phyloP scores from a whole-genome alignment of 1,140 invertebrate genomes.

The Platyura marginata region DNA sequence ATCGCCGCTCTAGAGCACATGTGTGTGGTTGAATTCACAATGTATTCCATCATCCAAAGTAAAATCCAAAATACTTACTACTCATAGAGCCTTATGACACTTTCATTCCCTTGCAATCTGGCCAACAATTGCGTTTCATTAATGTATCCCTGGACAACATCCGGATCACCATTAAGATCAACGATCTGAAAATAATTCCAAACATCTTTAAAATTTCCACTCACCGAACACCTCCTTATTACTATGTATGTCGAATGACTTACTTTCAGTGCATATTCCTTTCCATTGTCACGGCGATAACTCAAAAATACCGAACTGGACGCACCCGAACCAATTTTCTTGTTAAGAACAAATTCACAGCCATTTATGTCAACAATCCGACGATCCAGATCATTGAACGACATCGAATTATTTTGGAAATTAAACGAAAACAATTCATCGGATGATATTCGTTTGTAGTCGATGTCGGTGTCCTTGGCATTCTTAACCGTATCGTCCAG shows the following conservation, averaged over 20 bases:
- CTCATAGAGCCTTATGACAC: constrained; percentile 72
- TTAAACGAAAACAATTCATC: too few species aligned
- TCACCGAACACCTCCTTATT: neutral
- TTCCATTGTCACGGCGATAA: constrained; percentile 9
- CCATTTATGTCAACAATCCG: constrained; percentile 13
- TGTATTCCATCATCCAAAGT: too few species aligned
- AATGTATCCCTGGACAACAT: constrained; percentile 56
- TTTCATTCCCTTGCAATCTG: constrained; percentile 60
- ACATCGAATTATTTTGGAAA: neutral
- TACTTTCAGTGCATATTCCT: constrained; percentile 18
- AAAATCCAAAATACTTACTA: constrained; percentile 82
- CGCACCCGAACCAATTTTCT: constrained; percentile 19
- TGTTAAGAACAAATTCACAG: constrained; percentile 14
- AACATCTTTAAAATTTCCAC: neutral
- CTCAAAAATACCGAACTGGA: constrained; percentile 21
- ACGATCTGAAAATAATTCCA: constrained; percentile 24
- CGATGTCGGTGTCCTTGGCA: constrained; percentile 5
- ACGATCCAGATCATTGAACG: constrained; percentile 6
- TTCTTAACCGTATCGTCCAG: constrained; percentile 17
- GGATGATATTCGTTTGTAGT: neutral
- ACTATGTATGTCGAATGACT: neutral
- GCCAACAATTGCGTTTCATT: constrained; percentile 82
- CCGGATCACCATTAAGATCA: constrained; percentile 49
- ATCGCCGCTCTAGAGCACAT: constrained; percentile 5
- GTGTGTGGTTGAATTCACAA: too few species aligned